phyloP scores from a whole-genome alignment of 2,113 vertebrate species.

The Corynorhinus townsendii region DNA sequence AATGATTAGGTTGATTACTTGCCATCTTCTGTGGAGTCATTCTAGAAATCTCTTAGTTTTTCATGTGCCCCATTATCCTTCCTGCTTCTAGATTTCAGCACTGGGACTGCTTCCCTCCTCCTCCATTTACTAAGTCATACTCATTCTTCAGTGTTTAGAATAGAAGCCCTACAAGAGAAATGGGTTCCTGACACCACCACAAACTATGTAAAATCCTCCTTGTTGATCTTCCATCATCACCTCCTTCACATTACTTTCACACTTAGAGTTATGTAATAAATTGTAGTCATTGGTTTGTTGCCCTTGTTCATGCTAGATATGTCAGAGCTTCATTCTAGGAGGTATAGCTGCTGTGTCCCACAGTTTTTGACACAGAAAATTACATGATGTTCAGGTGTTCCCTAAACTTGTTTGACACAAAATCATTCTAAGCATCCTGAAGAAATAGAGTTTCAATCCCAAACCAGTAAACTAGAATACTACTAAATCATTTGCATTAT shows the following conservation, averaged over 20 bases:
- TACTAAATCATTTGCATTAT: background rate
- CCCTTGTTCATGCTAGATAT: background rate
- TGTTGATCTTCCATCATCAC: background rate
- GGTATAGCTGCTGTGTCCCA: background rate
- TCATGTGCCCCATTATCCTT: background rate
- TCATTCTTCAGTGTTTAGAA: background rate
- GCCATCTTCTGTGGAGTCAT: background rate
- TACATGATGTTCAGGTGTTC: background rate
- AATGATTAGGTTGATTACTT: background rate
- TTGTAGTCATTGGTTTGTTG: background rate
- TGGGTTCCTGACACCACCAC: background rate
- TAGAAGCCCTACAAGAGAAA: background rate
- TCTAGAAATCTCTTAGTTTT: background rate
- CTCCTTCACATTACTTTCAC: background rate
- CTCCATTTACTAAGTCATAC: background rate
- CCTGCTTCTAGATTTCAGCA: background rate
- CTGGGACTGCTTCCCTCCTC: background rate
- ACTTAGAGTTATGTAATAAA: background rate
- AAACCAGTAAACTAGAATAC: background rate
- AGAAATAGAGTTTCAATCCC: background rate
- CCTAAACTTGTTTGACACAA: background rate
- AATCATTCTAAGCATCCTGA: background rate
- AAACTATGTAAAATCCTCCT: background rate
- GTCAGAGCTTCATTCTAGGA: background rate
- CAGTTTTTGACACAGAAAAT: background rate